A percentile compares a stretch with the other conserved stretches of the same genome.
phyloP scores from a whole-genome alignment of 2,888 invertebrate species.

The Allygus modestus region DNA sequence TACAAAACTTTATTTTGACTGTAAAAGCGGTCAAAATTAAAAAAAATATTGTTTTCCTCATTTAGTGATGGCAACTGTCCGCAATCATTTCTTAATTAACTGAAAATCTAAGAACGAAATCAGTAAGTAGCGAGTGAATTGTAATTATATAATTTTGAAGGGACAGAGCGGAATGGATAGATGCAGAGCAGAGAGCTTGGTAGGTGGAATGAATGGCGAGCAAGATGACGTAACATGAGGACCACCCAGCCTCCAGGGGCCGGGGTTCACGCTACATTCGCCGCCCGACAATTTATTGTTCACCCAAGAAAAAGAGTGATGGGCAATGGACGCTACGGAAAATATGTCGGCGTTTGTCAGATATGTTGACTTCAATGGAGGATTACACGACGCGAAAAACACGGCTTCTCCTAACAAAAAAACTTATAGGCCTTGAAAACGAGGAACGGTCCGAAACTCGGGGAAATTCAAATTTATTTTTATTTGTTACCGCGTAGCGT shows the following conservation, averaged over 20 bases:
- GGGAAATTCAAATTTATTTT: no score
- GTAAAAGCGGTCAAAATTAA: no score
- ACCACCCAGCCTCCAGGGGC: constrained; percentile 15
- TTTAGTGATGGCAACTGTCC: no score
- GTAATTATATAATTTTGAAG: no score
- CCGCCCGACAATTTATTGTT: constrained; percentile 15
- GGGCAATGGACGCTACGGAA: constrained; percentile 5
- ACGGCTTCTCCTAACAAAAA: background rate
- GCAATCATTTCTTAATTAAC: no score
- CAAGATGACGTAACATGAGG: constrained; percentile 14
- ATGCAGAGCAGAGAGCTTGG: background rate
- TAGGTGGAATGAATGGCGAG: background rate
- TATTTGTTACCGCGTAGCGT: no score
- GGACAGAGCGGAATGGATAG: background rate
- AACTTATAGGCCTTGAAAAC: background rate
- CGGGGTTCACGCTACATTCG: background rate
- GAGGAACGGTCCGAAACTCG: background rate
- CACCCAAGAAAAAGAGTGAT: constrained; percentile 20
- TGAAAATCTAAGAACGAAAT: no score
- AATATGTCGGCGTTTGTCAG: constrained; percentile 7
- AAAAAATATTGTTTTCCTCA: no score
- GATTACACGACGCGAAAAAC: background rate
- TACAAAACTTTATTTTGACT: no score
- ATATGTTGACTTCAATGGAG: constrained; percentile 6
- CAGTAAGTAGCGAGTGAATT: no score